Percentiles rank a stretch among this genome's conserved stretches.
These are phyloP conservation scores for Danio albolineatus DNA, from an alignment of 2,797 vertebrate species.

Conservation along the genomic window DNA sequence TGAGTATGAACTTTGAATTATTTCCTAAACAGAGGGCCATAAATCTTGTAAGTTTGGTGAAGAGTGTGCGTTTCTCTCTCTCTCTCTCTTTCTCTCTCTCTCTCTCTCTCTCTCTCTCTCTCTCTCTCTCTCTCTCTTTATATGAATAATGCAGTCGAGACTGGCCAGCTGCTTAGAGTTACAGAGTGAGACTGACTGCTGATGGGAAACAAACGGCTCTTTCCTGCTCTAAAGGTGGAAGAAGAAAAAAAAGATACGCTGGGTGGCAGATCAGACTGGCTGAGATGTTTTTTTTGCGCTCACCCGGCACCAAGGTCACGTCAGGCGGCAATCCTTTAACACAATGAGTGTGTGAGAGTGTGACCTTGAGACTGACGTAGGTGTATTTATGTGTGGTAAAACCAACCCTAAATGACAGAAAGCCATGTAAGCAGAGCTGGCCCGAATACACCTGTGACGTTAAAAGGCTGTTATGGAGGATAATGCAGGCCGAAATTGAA, in stretches of 20 bases:
- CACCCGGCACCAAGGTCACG: constrained; percentile 67
- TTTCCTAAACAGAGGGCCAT: constrained; percentile 87
- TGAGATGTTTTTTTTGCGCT: constrained; percentile 53
- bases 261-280: constrained; percentile 58
- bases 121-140: constrained; percentile 56
- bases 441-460: constrained; percentile 28
- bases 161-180: constrained; percentile 78
- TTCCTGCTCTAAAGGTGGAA: constrained; percentile 64
- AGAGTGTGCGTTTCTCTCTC: constrained; percentile 71
- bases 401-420: constrained; percentile 43
- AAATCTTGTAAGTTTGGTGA: constrained; percentile 85
- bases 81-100: constrained; percentile 73
- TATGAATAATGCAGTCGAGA: constrained; percentile 84
- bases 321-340: constrained; percentile 54
- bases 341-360: constrained; percentile 46
- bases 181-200: constrained; percentile 69
- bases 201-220: constrained; percentile 74
- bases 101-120: constrained; percentile 73
- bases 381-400: constrained; percentile 37
- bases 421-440: constrained; percentile 26
- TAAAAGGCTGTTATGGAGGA: not conserved
- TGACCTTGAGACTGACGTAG: constrained; percentile 52
- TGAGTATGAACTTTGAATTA: constrained; percentile 90
- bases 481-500: not conserved
- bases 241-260: constrained; percentile 52